Conservation (phyloP, 1,140 invertebrate genomes). For the Dreissena rostriformis region DNA sequence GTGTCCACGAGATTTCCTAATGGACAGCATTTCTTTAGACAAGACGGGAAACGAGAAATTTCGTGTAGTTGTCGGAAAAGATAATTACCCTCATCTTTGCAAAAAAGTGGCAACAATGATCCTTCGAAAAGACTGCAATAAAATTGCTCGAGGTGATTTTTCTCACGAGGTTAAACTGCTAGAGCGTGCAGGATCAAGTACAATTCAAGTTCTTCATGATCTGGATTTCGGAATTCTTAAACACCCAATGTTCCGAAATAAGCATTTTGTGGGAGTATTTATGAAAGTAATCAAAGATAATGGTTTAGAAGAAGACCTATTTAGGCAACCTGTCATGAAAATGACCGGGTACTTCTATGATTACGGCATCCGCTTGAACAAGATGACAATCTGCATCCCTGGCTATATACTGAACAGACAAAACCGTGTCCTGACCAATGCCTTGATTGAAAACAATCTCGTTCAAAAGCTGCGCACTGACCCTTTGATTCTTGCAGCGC, state of each 20-base stretch:
- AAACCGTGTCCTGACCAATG: background rate
- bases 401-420: slow-evolving; percentile 20
- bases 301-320: background rate
- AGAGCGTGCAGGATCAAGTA: background rate
- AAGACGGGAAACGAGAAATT: background rate
- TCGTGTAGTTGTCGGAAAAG: slow-evolving; percentile 2
- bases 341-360: slow-evolving; percentile 32
- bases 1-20: too few species aligned
- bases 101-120: slow-evolving; percentile 23
- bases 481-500: slow-evolving; percentile 13
- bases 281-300: slow-evolving; percentile 2
- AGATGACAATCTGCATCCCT: slow-evolving; percentile 22
- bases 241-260: slow-evolving; percentile 10
- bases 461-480: background rate
- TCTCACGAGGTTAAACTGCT: slow-evolving; percentile 9
- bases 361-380: slow-evolving; percentile 15
- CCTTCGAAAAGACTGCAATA: slow-evolving; percentile 22
- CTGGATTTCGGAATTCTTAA: slow-evolving; percentile 40
- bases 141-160: background rate
- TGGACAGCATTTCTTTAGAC: too few species aligned
- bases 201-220: background rate
- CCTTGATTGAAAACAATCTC: background rate
- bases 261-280: slow-evolving; percentile 22
- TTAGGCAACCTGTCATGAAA: slow-evolving; percentile 12
- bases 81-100: background rate